phyloP scores from a whole-genome alignment of 92 coral and sea anemone genomes.

The Phenganax subtilis region DNA sequence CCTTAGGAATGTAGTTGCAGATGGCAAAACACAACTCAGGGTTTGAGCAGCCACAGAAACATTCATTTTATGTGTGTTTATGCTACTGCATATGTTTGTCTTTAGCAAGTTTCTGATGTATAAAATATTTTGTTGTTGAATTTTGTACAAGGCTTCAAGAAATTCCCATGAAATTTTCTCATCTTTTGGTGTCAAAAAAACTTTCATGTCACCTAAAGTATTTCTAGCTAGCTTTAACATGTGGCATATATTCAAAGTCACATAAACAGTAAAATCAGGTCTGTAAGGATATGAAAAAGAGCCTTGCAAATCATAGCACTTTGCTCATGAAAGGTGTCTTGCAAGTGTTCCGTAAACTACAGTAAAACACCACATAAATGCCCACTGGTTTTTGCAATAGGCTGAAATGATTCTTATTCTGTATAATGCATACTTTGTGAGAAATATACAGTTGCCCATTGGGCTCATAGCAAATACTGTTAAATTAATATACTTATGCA shows the following conservation, averaged over 20 bases:
- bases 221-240: conserved; percentile 7
- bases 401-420: too few species aligned
- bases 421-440: too few species aligned
- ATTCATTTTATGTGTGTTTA: background rate
- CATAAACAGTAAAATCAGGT: conserved; percentile 2
- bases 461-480: too few species aligned
- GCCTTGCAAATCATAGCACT: background rate
- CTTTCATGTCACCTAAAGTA: background rate
- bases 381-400: too few species aligned
- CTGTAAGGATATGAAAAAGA: conserved; percentile 12
- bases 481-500: too few species aligned
- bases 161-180: conserved; percentile 15
- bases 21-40: background rate
- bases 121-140: conserved; percentile 10
- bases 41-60: conserved; percentile 3
- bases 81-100: conserved; percentile 3
- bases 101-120: background rate
- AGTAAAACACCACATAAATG: too few species aligned
- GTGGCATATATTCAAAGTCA: conserved; percentile 2
- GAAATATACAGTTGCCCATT: too few species aligned
- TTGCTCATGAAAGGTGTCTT: too few species aligned
- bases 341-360: too few species aligned
- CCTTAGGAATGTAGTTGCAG: background rate
- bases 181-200: background rate
- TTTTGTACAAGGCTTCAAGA: conserved; percentile 14